Evolutionary conservation across 2,797 vertebrate species (phyloP).

Genomic region (Thaleichthys pacificus): DNA sequence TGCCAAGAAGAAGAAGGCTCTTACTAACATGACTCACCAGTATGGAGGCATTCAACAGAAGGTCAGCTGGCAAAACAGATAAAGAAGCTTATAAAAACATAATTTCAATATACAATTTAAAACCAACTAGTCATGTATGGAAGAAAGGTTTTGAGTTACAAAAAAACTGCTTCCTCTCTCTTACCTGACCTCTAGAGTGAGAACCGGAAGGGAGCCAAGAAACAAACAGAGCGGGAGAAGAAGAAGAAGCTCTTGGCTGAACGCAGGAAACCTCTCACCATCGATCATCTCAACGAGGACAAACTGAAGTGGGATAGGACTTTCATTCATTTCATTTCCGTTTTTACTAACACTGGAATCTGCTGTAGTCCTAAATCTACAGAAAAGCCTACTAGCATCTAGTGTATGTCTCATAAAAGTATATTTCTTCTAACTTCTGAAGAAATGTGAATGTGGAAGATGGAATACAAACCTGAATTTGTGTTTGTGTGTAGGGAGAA

Average conservation of each 20-base stretch:
- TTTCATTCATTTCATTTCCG: not conserved
- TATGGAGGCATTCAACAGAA: constrained; percentile 89
- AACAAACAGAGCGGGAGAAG: constrained; percentile 96
- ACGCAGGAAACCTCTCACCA: constrained; percentile 85
- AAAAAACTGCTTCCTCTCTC: constrained; percentile 6
- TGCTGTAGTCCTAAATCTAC: not conserved
- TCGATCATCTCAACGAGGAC: constrained; percentile 77
- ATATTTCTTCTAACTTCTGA: not conserved
- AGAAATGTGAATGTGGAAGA: not conserved
- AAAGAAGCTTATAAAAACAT: not conserved
- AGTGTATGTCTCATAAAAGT: not conserved
- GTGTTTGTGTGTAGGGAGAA: constrained; percentile 70
- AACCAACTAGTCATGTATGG: not conserved
- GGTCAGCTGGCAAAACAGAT: constrained; percentile 67
- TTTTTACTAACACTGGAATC: not conserved
- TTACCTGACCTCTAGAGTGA: constrained; percentile 55
- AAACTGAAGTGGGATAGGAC: constrained; percentile 74
- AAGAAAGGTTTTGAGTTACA: not conserved
- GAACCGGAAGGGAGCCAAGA: constrained; percentile 84
- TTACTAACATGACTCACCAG: constrained; percentile 89
- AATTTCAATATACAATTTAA: not conserved
- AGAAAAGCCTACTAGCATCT: not conserved
- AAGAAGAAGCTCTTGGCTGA: constrained; percentile 98
- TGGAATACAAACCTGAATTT: not conserved
- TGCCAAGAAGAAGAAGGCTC: constrained; percentile 95